These are phyloP conservation scores for Chymomyza amoena DNA, from an alignment of 2,888 invertebrate genomes.

Conservation along the genomic window DNA sequence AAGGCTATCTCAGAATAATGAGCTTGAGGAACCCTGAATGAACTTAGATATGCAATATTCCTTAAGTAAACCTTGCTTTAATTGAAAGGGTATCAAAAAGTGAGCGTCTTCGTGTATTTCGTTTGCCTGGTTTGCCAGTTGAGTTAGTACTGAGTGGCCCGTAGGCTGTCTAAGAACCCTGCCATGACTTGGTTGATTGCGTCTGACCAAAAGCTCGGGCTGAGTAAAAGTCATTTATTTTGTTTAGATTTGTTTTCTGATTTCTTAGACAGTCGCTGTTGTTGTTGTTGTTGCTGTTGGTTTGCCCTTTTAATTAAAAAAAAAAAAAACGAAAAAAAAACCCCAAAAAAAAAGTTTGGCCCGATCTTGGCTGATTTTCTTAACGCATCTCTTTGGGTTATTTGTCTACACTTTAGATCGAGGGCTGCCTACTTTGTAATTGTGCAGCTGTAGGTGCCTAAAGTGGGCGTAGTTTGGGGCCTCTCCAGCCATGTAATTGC, in stretches of 20 bases:
- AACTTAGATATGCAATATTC: too few species aligned
- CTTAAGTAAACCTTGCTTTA: too few species aligned
- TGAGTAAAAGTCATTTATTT: conserved; percentile 65
- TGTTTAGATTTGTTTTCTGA: conserved; percentile 62
- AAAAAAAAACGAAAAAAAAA: conserved; percentile 34
- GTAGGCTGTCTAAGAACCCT: conserved; percentile 22
- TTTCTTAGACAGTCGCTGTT: conserved; percentile 47
- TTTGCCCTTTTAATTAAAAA: conserved; percentile 65
- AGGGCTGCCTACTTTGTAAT: conserved; percentile 25
- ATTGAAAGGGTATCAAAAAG: too few species aligned
- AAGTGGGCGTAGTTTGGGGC: conserved; percentile 59
- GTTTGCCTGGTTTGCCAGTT: neutral
- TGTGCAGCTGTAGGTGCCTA: conserved; percentile 53
- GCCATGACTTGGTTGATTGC: conserved; percentile 53
- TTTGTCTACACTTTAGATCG: conserved; percentile 43
- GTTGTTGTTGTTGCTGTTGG: conserved; percentile 19
- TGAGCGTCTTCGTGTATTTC: neutral
- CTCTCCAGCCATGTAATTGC: conserved; percentile 55
- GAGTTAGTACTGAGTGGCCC: neutral
- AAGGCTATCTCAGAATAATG: too few species aligned
- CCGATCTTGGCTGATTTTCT: conserved; percentile 32
- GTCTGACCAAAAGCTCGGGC: conserved; percentile 14
- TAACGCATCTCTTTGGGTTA: conserved; percentile 40
- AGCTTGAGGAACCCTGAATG: too few species aligned
- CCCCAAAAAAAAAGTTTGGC: conserved; percentile 27